Conservation (phyloP, 2,888 invertebrate species). For the Chloromyia formosa region DNA sequence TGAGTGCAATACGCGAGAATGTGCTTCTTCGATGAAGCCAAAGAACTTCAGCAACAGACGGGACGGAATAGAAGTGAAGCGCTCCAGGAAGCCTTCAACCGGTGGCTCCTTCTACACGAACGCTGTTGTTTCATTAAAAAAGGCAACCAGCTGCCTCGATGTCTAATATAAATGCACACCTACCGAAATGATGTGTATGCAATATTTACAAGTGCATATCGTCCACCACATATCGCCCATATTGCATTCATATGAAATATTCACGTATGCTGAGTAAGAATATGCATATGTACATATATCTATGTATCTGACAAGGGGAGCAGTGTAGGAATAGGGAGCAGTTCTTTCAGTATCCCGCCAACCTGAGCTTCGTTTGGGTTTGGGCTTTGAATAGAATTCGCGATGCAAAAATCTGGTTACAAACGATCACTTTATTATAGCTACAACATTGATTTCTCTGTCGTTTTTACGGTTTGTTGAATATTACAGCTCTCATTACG, state of each 20-base stretch:
- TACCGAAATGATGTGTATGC: not conserved
- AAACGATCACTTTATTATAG: not conserved
- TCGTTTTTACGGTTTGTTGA: not conserved
- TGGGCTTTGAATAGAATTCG: not conserved
- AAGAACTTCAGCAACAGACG: not conserved
- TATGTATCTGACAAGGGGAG: not conserved
- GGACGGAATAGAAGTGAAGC: not conserved
- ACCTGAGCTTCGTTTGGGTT: not conserved
- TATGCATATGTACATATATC: not conserved
- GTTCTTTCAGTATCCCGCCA: no score
- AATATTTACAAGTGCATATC: slow-evolving; percentile 2
- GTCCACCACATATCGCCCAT: not conserved
- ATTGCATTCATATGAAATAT: not conserved
- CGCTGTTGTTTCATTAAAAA: not conserved
- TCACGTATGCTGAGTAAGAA: not conserved
- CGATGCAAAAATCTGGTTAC: not conserved
- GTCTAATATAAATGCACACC: not conserved
- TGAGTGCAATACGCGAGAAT: not conserved
- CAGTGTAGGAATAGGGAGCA: not conserved
- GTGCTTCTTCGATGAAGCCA: not conserved
- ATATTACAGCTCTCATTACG: not conserved
- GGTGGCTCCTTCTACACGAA: not conserved
- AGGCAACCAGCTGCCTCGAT: not conserved
- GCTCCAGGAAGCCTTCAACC: not conserved
- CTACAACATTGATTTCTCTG: not conserved